Conservation (phyloP, 2,113 vertebrate genomes). For the Rafetus swinhoei region DNA sequence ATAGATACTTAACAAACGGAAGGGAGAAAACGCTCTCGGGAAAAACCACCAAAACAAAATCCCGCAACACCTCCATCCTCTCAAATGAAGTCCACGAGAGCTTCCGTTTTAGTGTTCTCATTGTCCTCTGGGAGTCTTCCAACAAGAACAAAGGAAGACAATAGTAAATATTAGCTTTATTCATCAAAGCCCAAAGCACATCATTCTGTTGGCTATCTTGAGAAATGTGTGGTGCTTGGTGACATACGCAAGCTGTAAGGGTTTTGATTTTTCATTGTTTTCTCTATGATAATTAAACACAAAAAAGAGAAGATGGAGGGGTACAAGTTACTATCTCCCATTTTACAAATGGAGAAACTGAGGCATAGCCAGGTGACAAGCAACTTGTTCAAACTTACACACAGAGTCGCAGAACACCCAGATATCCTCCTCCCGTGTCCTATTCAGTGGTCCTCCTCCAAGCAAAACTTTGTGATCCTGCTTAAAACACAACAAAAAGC, state of each 20-base stretch:
- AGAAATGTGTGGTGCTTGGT: too few relatives aligned
- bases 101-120: rapidly evolving
- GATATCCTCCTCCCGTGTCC: rapidly evolving
- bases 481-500: too few relatives aligned
- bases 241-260: too few relatives aligned
- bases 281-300: not conserved
- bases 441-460: rapidly evolving
- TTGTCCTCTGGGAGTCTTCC: too few relatives aligned
- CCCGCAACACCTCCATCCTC: rapidly evolving
- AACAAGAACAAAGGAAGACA: too few relatives aligned
- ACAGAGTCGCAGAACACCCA: not conserved
- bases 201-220: not conserved
- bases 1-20: not conserved
- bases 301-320: rapidly evolving
- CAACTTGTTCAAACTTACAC: rapidly evolving
- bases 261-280: too few relatives aligned
- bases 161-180: not conserved
- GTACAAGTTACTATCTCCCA: not conserved
- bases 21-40: not conserved
- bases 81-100: not conserved
- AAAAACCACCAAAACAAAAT: not conserved
- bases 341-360: rapidly evolving
- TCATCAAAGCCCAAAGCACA: rapidly evolving
- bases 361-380: not conserved
- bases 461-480: rapidly evolving